A percentile compares a stretch with the other conserved stretches of the same genome.
Evolutionary conservation across 2,113 vertebrate genomes (phyloP).

Genomic region (Falco punctatus): DNA sequence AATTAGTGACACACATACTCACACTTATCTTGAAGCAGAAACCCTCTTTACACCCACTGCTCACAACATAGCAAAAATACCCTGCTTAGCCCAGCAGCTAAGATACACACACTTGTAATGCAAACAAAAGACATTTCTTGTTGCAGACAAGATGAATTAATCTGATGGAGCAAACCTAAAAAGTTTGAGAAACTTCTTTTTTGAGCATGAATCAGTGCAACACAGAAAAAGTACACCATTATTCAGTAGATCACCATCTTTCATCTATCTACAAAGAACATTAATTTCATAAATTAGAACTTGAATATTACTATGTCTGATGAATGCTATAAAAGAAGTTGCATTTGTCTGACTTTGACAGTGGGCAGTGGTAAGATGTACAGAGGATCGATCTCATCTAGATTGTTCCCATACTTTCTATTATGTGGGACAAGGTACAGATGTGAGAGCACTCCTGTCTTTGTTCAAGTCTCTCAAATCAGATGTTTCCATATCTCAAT

Average conservation of each 20-base stretch:
- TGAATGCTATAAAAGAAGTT: background rate
- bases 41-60: background rate
- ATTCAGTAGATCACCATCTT: background rate
- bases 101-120: background rate
- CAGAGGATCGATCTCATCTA: background rate
- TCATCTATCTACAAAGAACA: background rate
- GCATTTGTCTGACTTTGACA: background rate
- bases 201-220: background rate
- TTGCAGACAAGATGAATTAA: background rate
- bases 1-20: background rate
- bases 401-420: background rate
- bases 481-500: background rate
- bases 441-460: background rate
- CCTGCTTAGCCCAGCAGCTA: background rate
- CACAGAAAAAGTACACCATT: background rate
- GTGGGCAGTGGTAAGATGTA: accelerated
- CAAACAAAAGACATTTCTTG: background rate
- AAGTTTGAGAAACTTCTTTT: background rate
- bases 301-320: background rate
- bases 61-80: background rate
- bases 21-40: background rate
- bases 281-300: background rate
- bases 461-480: background rate
- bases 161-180: background rate
- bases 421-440: background rate